These are phyloP conservation scores for Malachius bipustulatus DNA, from an alignment of 2,888 invertebrate genomes.

Conservation along the genomic window DNA sequence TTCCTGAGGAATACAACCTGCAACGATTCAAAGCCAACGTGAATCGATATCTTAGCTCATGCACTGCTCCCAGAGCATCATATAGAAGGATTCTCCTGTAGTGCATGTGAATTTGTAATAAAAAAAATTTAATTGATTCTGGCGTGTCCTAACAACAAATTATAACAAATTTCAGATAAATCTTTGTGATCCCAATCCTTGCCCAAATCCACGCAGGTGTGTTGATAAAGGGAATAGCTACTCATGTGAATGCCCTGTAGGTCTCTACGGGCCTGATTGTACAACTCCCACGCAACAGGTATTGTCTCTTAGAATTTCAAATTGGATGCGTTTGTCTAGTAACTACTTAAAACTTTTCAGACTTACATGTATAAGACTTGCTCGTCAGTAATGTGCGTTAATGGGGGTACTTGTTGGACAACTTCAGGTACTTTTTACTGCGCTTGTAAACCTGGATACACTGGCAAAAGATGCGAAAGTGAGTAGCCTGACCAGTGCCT, in stretches of 20 bases:
- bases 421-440: conserved; percentile 66
- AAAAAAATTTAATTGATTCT: too few relatives aligned
- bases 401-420: conserved; percentile 69
- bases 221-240: conserved; percentile 64
- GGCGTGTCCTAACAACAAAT: too few relatives aligned
- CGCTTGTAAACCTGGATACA: conserved; percentile 67
- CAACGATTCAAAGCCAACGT: too few relatives aligned
- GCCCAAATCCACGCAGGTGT: conserved; percentile 53
- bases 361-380: conserved; percentile 62
- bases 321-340: too few relatives aligned
- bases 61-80: too few relatives aligned
- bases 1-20: too few relatives aligned
- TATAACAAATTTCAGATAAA: conserved; percentile 53
- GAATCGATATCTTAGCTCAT: too few relatives aligned
- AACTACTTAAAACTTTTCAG: too few relatives aligned
- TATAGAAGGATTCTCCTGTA: too few relatives aligned
- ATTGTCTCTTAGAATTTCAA: too few relatives aligned
- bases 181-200: conserved; percentile 57
- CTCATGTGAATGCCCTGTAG: conserved; percentile 61
- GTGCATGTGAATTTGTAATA: too few relatives aligned
- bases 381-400: too few relatives aligned
- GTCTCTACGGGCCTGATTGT: conserved; percentile 58
- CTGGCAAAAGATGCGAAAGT: conserved; percentile 72
- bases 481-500: conserved; percentile 20
- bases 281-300: conserved; percentile 54